Base-by-base conservation (phyloP, 2,113 vertebrate species). In the Holacanthus passer region DNA sequence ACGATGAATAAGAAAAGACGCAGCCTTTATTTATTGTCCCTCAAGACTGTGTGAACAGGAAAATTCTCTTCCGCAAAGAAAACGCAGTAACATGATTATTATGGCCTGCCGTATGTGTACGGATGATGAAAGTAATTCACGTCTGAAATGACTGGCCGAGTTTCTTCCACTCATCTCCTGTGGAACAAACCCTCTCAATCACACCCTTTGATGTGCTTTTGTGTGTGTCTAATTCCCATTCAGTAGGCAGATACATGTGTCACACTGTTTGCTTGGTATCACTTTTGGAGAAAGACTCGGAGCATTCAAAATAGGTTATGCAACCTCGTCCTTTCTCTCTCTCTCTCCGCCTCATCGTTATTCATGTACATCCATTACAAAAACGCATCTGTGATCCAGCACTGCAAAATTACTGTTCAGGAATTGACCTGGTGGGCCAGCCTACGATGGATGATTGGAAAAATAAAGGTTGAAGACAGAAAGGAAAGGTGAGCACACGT, bases 181-280 rank as follows among this genome's bases (percentile, higher is more conserved):
- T 88, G 87, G 86, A 92, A 94, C 93, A 91, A 92, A 92, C 91
- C 81, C 71, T 70, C 80, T 79, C 88, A 91, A 83, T 91, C 89
- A 86, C 71, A 50, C 45, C 87, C 89, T 94, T 94, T 94, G 93
- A 94, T 94, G 93, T 92, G 90, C 73, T 78, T 87, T 76, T 92
- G 86, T 93, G 89, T 90, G 90, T 75, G 82, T 88, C 87, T 93
- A 92, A 94, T 94, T 94, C 76, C 84, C 81, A 89, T 93, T 92
- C 91, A 82, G 81, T 70, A 32, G 81, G 86, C 87, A 88, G 86
- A 91, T 79, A 78, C 87, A 87, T 64, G 85, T 88, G 83, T 88
- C 84, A 62, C 79, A 62, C 59, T 73, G 79, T 89, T 88, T 88
- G 78, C 89, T 83, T 32, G 19, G 62, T 86, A 77, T 92, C 85